Percentiles rank a stretch among this genome's conserved stretches.
These are phyloP conservation scores for Hylaeus volcanicus DNA, from an alignment of 1,140 invertebrate genomes.

Conservation along the genomic window DNA sequence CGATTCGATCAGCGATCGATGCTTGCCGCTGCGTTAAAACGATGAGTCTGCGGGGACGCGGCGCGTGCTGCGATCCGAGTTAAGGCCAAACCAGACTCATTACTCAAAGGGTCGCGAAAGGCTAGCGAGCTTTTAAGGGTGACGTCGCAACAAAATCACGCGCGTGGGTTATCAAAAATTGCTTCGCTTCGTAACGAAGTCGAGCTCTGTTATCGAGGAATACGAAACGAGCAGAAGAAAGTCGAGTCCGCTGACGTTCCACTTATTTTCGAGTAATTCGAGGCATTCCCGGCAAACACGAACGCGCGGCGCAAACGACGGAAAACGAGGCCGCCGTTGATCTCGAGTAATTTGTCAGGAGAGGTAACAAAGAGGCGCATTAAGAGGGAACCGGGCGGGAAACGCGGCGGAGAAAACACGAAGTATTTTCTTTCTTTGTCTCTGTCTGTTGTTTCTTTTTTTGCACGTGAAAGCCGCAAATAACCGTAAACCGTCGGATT, in stretches of 20 bases:
- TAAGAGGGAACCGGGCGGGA: neutral
- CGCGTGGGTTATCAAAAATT: too few species aligned
- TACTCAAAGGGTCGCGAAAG: slow-evolving; percentile 55
- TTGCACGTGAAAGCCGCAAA: neutral
- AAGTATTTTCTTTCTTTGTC: neutral
- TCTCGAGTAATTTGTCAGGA: slow-evolving; percentile 12
- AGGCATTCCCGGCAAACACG: neutral
- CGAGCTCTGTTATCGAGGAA: too few species aligned
- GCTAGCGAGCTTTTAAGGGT: slow-evolving; percentile 26
- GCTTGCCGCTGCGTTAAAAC: slow-evolving; percentile 52
- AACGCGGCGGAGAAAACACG: neutral
- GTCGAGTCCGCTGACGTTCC: neutral
- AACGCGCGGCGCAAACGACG: neutral
- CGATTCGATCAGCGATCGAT: slow-evolving; percentile 48
- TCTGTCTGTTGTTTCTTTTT: neutral
- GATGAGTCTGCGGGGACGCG: slow-evolving; percentile 59
- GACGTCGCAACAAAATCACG: slow-evolving; percentile 11
- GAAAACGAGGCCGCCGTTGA: slow-evolving; percentile 10
- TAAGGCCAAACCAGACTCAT: slow-evolving; percentile 59
- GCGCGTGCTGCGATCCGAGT: slow-evolving; percentile 36
- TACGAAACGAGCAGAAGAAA: neutral
- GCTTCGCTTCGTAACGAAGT: neutral
- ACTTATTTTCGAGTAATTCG: slow-evolving; percentile 9
- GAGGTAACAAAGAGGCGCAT: neutral
- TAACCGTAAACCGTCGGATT: slow-evolving; percentile 7